Conservation (phyloP, 2,797 vertebrate species). For the Hirundo rustica region DNA sequence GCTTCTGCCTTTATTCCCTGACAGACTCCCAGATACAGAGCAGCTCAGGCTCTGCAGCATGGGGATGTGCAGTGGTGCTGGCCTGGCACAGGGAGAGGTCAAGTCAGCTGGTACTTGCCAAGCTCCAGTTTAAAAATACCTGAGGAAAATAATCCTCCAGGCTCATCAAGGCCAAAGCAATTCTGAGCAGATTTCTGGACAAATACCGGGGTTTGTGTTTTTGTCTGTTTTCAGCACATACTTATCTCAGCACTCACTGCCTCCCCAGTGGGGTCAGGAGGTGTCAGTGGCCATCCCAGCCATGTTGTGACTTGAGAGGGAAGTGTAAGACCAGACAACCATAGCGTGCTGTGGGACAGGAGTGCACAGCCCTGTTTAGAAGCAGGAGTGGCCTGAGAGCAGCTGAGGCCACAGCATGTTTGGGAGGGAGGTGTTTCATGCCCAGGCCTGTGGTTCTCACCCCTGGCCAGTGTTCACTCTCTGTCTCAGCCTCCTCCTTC, state of each 20-base stretch:
- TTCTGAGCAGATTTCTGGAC: conserved; percentile 24
- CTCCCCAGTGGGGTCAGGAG: rapidly evolving
- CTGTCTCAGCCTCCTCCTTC: background rate
- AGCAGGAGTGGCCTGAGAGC: rapidly evolving
- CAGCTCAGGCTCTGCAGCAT: background rate
- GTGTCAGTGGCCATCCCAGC: background rate
- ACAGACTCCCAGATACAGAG: rapidly evolving
- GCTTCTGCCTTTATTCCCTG: background rate
- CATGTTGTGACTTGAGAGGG: background rate
- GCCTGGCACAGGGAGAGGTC: background rate
- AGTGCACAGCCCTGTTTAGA: background rate
- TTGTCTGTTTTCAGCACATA: background rate
- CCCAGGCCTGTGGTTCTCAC: rapidly evolving
- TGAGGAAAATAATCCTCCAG: conserved; percentile 33
- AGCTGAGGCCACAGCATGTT: background rate
- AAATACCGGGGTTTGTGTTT: conserved; percentile 21
- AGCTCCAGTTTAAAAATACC: conserved; percentile 30
- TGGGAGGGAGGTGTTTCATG: background rate
- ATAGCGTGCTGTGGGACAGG: rapidly evolving
- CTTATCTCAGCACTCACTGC: background rate
- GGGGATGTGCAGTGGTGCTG: background rate
- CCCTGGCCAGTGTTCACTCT: background rate
- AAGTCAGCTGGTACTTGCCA: background rate
- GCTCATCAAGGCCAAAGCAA: background rate
- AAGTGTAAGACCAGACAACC: background rate